Evolutionary conservation across 2,888 invertebrate genomes (phyloP).

Genomic region (Mythimna vitellina): DNA sequence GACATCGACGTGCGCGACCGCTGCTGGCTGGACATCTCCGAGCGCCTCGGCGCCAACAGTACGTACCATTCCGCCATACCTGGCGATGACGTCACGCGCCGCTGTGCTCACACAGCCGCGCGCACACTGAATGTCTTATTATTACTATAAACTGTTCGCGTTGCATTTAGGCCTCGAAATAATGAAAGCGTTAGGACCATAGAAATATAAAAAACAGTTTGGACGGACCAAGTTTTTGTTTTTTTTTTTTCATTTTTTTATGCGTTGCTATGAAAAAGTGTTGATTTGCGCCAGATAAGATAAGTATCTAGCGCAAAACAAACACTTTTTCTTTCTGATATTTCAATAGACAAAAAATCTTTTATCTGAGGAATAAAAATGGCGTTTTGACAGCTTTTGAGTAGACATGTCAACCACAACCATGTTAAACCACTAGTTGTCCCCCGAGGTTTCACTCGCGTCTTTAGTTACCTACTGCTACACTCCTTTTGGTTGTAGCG

Average conservation of each 20-base stretch:
- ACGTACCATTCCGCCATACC: slow-evolving; percentile 26
- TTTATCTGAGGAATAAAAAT: background rate
- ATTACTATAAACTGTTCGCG: background rate
- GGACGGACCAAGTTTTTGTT: background rate
- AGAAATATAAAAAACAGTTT: too few species aligned
- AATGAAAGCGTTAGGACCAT: background rate
- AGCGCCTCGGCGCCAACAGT: slow-evolving; percentile 83
- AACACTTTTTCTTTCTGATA: background rate
- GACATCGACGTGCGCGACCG: slow-evolving; percentile 85
- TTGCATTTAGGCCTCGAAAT: too few species aligned
- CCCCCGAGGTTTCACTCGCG: too few species aligned
- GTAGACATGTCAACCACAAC: too few species aligned
- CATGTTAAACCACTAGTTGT: too few species aligned
- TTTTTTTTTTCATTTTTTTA: background rate
- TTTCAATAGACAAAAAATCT: background rate
- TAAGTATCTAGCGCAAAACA: background rate
- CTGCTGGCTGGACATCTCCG: slow-evolving; percentile 86
- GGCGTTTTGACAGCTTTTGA: background rate
- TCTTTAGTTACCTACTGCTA: too few species aligned
- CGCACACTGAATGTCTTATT: background rate
- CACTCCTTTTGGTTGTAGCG: too few species aligned
- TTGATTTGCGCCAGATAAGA: too few species aligned
- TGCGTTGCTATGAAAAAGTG: too few species aligned
- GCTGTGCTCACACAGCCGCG: background rate
- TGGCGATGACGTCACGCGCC: background rate